phyloP scores from a whole-genome alignment of 1,140 invertebrate species.

The Acromyrmex charruanus region DNA sequence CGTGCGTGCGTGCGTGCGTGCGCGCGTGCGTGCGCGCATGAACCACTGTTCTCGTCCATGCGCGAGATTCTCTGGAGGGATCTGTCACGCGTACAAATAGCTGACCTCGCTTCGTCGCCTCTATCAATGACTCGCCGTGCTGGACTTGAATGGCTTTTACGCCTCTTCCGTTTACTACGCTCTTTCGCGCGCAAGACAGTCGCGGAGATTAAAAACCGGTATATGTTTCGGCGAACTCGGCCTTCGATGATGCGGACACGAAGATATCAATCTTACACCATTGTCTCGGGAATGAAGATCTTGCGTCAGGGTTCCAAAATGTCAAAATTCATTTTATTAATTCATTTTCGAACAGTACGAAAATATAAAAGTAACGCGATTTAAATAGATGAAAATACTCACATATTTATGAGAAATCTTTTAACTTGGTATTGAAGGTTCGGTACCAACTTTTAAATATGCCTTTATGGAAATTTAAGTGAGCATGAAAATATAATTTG shows the following conservation, averaged over 20 bases:
- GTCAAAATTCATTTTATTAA: background rate
- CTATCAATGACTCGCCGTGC: conserved; percentile 84
- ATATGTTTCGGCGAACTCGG: conserved; percentile 32
- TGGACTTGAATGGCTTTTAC: conserved; percentile 82
- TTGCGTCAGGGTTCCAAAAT: background rate
- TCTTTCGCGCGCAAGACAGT: conserved; percentile 71
- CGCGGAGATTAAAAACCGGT: conserved; percentile 53
- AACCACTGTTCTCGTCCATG: conserved; percentile 69
- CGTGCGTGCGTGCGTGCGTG: background rate
- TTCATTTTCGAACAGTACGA: background rate
- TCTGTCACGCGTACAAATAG: conserved; percentile 87
- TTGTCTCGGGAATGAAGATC: conserved; percentile 15
- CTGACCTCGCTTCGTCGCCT: conserved; percentile 86
- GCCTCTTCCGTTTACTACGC: conserved; percentile 79
- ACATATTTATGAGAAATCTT: background rate
- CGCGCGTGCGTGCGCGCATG: conserved; percentile 45
- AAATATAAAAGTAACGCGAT: background rate
- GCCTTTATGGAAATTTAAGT: background rate
- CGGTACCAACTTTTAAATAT: background rate
- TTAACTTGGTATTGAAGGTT: background rate
- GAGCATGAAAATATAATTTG: background rate
- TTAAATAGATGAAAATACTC: background rate
- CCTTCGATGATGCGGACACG: background rate
- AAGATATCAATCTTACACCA: background rate
- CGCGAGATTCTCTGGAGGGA: conserved; percentile 83